A percentile compares a stretch with the other conserved stretches of the same genome.
Evolutionary conservation across 1,140 invertebrate species (phyloP).

Genomic region (Portunus trituberculatus): DNA sequence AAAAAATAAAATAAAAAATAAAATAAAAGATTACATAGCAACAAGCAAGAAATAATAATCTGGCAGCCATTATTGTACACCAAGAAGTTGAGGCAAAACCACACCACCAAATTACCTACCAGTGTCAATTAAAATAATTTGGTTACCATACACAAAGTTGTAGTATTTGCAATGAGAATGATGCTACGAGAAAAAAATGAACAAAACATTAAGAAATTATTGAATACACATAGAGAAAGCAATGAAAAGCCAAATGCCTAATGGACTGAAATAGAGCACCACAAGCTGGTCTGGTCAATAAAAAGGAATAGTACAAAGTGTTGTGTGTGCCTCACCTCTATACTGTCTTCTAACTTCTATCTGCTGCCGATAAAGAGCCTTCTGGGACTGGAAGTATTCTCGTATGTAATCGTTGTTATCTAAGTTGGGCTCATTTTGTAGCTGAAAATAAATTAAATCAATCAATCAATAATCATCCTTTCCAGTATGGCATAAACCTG

Average conservation of each 20-base stretch:
- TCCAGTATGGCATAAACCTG: too few relatives aligned
- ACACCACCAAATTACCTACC: too few relatives aligned
- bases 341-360: conserved; percentile 77
- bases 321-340: conserved; percentile 65
- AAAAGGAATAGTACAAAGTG: background rate
- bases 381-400: conserved; percentile 78
- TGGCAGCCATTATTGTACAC: too few relatives aligned
- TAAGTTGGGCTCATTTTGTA: conserved; percentile 78
- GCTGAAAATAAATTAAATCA: conserved; percentile 70
- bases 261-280: background rate
- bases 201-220: background rate
- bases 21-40: too few relatives aligned
- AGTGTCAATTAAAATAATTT: too few relatives aligned
- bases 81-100: too few relatives aligned
- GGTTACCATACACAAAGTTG: too few relatives aligned
- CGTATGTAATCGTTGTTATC: conserved; percentile 79
- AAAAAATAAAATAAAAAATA: too few relatives aligned
- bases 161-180: too few relatives aligned
- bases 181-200: background rate
- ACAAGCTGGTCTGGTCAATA: background rate
- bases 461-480: background rate
- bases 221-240: background rate
- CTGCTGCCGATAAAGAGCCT: conserved; percentile 78
- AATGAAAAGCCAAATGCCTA: background rate
- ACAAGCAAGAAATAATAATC: too few relatives aligned